Conservation (phyloP, 2,797 vertebrate genomes). For the Periophthalmus magnuspinnatus region DNA sequence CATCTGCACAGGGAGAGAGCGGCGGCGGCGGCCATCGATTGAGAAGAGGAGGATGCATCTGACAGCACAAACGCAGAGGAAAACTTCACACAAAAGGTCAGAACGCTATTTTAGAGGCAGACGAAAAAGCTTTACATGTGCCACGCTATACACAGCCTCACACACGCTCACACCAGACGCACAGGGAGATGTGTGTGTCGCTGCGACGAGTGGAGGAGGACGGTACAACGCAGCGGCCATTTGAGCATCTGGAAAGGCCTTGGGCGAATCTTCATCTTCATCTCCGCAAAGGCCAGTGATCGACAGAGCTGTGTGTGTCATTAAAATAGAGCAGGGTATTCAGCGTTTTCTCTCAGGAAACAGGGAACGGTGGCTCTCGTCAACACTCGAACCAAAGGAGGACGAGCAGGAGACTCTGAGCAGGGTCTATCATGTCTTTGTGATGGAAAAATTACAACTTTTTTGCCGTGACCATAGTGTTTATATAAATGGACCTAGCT, state of each 20-base stretch:
- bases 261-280: slow-evolving; percentile 23
- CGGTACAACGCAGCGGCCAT: slow-evolving; percentile 26
- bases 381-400: not conserved
- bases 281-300: slow-evolving; percentile 15
- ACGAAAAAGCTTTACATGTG: slow-evolving; percentile 30
- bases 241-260: slow-evolving; percentile 32
- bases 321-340: not conserved
- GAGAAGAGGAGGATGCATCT: slow-evolving; percentile 46
- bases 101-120: slow-evolving; percentile 56
- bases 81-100: slow-evolving; percentile 61
- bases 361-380: not conserved
- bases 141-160: slow-evolving; percentile 18
- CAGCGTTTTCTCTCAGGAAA: not conserved
- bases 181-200: slow-evolving; percentile 31
- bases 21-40: slow-evolving; percentile 50
- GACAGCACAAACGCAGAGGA: slow-evolving; percentile 50
- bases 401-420: not conserved
- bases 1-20: slow-evolving; percentile 35
- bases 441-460: too few species aligned
- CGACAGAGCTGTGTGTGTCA: not conserved
- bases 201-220: slow-evolving; percentile 37
- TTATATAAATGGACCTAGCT: too few species aligned
- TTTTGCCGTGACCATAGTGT: too few species aligned
- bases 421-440: not conserved
- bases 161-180: slow-evolving; percentile 4